A percentile compares a stretch with the other conserved stretches of the same genome.
Conservation (phyloP, 2,797 vertebrate genomes). For the Leptoclinus maculatus region DNA sequence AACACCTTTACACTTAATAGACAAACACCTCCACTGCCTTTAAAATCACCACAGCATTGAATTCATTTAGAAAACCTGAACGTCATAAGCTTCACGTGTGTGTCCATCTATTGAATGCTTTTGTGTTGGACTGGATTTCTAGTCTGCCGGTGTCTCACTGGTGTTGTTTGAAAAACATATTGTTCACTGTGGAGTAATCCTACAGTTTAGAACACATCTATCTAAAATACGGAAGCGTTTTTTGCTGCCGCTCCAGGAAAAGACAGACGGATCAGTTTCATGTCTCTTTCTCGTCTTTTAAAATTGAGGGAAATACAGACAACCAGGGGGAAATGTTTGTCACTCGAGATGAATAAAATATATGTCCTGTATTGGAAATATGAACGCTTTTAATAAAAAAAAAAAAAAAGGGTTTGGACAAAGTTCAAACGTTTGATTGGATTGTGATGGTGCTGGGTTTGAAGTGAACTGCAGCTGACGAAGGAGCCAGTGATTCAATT, state of each 20-base stretch:
- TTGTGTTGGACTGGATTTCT: background rate
- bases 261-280: background rate
- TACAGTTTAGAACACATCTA: background rate
- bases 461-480: slow-evolving; percentile 32
- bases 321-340: background rate
- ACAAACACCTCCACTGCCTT: background rate
- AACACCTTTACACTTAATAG: background rate
- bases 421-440: background rate
- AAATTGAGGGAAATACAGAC: background rate
- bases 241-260: background rate
- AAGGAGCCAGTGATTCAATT: slow-evolving; percentile 33
- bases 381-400: background rate
- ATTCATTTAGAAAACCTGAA: background rate
- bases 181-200: background rate
- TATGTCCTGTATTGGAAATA: background rate
- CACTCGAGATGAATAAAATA: background rate
- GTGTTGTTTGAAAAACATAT: background rate
- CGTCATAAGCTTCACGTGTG: background rate
- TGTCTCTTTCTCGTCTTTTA: background rate
- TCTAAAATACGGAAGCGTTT: background rate
- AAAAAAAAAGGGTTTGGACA: background rate
- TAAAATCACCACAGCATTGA: background rate
- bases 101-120: background rate
- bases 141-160: background rate
- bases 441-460: slow-evolving; percentile 1